A percentile compares a stretch with the other conserved stretches of the same genome.
phyloP scores from a whole-genome alignment of 2,888 invertebrate genomes.

The Amiota communis region DNA sequence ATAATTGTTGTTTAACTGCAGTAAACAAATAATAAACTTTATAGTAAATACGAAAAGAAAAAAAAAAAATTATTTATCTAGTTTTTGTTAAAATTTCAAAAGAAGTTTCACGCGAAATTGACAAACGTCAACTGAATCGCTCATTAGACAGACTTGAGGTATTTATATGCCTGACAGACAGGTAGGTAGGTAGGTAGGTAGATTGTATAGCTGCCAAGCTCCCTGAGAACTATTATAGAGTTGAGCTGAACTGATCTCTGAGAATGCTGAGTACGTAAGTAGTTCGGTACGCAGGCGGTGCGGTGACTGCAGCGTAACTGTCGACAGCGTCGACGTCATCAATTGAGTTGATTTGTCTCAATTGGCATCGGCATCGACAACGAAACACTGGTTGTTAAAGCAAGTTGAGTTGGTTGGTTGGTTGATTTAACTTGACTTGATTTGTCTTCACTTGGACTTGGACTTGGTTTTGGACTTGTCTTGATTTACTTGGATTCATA shows the following conservation, averaged over 20 bases:
- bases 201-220: too few species aligned
- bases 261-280: neutral
- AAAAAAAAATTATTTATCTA: neutral
- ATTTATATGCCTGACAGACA: slow-evolving; percentile 53
- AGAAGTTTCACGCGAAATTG: slow-evolving; percentile 10
- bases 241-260: neutral
- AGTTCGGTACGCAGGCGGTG: too few species aligned
- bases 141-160: slow-evolving; percentile 54
- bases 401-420: neutral
- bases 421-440: neutral
- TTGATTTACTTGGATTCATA: neutral
- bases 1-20: slow-evolving; percentile 24
- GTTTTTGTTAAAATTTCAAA: slow-evolving; percentile 38
- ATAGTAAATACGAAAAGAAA: slow-evolving; percentile 7
- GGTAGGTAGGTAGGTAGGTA: too few species aligned
- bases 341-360: neutral
- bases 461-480: neutral
- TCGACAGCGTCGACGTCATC: neutral
- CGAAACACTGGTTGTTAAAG: too few species aligned
- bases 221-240: neutral
- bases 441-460: neutral
- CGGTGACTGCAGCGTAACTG: too few species aligned
- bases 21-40: slow-evolving; percentile 29
- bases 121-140: slow-evolving; percentile 57
- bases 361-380: neutral